Conservation (phyloP, 2,113 vertebrate genomes). For the Forbesichthys papilliferus region DNA sequence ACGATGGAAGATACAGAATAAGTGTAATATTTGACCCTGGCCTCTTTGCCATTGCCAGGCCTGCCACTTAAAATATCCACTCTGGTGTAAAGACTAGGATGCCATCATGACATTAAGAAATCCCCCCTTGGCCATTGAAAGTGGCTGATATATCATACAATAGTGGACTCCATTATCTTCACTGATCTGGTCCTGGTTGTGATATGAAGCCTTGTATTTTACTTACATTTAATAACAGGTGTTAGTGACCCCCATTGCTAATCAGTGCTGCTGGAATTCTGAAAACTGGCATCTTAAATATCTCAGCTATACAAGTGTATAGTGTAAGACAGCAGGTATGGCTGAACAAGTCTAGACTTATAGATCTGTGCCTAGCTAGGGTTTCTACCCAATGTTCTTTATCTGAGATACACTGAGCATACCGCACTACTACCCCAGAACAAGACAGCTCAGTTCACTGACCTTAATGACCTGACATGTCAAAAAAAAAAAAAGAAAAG, state of each 20-base stretch:
- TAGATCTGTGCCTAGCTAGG: conserved; percentile 24
- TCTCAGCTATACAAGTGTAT: conserved; percentile 22
- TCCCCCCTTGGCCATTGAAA: too few relatives aligned
- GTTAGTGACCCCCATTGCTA: conserved; percentile 46
- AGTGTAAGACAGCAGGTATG: conserved; percentile 60
- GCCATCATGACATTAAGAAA: too few relatives aligned
- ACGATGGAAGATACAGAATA: too few relatives aligned
- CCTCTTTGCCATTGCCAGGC: too few relatives aligned
- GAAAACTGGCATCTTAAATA: conserved; percentile 23
- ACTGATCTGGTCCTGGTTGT: neutral
- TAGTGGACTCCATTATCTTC: too few relatives aligned
- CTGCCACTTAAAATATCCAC: too few relatives aligned
- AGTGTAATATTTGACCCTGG: too few relatives aligned
- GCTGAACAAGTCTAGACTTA: conserved; percentile 66
- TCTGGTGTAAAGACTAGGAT: too few relatives aligned
- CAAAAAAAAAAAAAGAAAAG: conserved; percentile 9
- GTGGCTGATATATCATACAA: too few relatives aligned
- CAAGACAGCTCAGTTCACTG: conserved; percentile 37
- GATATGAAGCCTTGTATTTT: neutral
- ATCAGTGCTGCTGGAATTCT: conserved; percentile 14
- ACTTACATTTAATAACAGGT: conserved; percentile 11
- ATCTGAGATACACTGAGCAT: conserved; percentile 10
- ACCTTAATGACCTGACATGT: conserved; percentile 43
- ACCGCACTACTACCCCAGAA: conserved; percentile 7
- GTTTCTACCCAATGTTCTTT: conserved; percentile 38